These are phyloP conservation scores for Eutolmus rufibarbis DNA, from an alignment of 2,888 invertebrate species.

Conservation along the genomic window DNA sequence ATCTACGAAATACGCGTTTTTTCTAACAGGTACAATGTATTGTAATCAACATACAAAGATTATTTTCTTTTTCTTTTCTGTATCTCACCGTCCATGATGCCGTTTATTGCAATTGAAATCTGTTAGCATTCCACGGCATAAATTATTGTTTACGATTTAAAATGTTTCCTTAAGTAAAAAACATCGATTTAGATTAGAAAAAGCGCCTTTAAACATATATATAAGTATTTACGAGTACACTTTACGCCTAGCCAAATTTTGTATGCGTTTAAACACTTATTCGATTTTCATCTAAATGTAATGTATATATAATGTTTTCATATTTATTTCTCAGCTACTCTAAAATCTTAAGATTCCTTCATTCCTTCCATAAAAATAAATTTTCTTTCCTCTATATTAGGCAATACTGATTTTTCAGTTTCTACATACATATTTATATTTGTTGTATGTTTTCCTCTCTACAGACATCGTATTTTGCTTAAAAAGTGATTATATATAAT, in stretches of 20 bases:
- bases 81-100: background rate
- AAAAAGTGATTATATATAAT: slow-evolving; percentile 19
- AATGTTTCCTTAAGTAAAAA: slow-evolving; percentile 39
- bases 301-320: background rate
- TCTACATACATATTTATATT: background rate
- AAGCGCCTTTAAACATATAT: slow-evolving; percentile 2
- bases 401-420: slow-evolving; percentile 11
- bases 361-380: slow-evolving; percentile 7
- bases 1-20: slow-evolving; percentile 11
- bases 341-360: background rate
- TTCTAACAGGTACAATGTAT: slow-evolving; percentile 48
- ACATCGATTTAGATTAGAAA: slow-evolving; percentile 43
- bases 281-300: background rate
- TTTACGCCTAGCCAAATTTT: slow-evolving; percentile 14
- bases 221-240: background rate
- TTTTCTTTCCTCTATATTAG: background rate
- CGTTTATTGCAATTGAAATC: background rate
- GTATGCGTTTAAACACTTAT: slow-evolving; percentile 13
- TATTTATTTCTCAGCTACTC: background rate
- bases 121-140: background rate
- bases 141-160: slow-evolving; percentile 17
- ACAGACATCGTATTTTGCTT: background rate
- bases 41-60: slow-evolving; percentile 43
- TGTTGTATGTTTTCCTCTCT: background rate
- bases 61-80: background rate